Conservation (phyloP, 2,888 invertebrate species). For the Tyria jacobaeae region DNA sequence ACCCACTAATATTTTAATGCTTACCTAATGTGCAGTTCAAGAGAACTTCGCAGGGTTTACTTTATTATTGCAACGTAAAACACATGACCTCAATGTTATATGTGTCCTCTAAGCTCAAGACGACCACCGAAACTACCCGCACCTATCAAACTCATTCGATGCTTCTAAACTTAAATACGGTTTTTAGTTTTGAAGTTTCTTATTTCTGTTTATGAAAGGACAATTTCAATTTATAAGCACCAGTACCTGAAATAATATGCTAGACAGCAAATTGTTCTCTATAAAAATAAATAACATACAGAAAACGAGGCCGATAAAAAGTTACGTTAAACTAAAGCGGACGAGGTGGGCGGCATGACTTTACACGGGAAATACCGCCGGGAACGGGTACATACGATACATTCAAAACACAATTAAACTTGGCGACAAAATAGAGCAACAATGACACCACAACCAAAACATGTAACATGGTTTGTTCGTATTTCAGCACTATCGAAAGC, state of each 20-base stretch:
- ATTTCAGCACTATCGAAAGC: constrained; percentile 81
- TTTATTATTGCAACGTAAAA: too few relatives aligned
- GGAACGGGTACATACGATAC: constrained; percentile 58
- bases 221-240: too few relatives aligned
- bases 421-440: constrained; percentile 70
- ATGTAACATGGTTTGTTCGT: constrained; percentile 78
- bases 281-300: constrained; percentile 24
- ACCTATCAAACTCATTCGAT: too few relatives aligned
- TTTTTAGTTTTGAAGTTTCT: too few relatives aligned
- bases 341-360: constrained; percentile 32
- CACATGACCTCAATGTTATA: too few relatives aligned
- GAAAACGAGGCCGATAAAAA: constrained; percentile 21
- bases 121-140: too few relatives aligned
- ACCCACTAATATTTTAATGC: too few relatives aligned
- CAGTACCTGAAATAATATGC: not conserved
- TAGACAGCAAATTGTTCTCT: not conserved
- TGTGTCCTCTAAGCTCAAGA: too few relatives aligned
- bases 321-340: constrained; percentile 22
- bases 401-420: constrained; percentile 69
- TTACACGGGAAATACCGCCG: constrained; percentile 33
- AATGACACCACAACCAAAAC: constrained; percentile 76
- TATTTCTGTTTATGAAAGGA: too few relatives aligned
- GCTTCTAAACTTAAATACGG: too few relatives aligned
- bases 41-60: too few relatives aligned
- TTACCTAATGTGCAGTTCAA: too few relatives aligned